Base-by-base conservation (phyloP, 2,888 invertebrate species). In the Aleiodes leptofemur region DNA sequence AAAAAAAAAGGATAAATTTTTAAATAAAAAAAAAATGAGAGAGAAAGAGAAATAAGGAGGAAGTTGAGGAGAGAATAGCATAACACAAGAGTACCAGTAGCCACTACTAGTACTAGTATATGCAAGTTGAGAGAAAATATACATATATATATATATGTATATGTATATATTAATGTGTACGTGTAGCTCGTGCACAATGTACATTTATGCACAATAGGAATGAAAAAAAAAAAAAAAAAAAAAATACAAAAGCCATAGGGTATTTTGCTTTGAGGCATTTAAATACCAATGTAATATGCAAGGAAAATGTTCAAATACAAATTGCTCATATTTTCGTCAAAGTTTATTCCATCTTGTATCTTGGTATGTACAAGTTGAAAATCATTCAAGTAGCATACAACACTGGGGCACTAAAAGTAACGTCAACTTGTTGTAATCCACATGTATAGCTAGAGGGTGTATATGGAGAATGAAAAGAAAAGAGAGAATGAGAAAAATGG, bases 181-280 rank as follows among this genome's bases (percentile, higher is more conserved):
- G 38, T 56, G 48, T 76, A 77, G 56, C 72, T 69, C 51, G 50
- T 72, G 78, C 72, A 79, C 77, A 76, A 76, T 78, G 56, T 71
- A 68, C 56, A 69, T 75, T 77, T 74, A 76, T 78, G 73, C 71
- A 76, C 68, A 74, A 76, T 76, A 68, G 72, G 31, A 68, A 73
- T 71, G 73, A 61, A 43, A 51, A n/a, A n/a, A n/a, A n/a, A n/a
- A n/a, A n/a, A n/a, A n/a, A n/a, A n/a, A n/a, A n/a, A n/a, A n/a
- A 74, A 13, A 53, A 70, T 56, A 64, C 80, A 78, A 76, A 3
- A 72, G 80, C 78, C 74, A 64, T 76, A 59, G 70, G 66, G 76
- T 51, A 48, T 66, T 68, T 38, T 56, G 70, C 69, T 59, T 59
- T 14, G 59, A 68, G 59, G 51, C 38, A 73, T 70, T 38, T 53